These are phyloP conservation scores for Peromyscus aztecus DNA, from an alignment of 2,797 vertebrate species.

Conservation along the genomic window DNA sequence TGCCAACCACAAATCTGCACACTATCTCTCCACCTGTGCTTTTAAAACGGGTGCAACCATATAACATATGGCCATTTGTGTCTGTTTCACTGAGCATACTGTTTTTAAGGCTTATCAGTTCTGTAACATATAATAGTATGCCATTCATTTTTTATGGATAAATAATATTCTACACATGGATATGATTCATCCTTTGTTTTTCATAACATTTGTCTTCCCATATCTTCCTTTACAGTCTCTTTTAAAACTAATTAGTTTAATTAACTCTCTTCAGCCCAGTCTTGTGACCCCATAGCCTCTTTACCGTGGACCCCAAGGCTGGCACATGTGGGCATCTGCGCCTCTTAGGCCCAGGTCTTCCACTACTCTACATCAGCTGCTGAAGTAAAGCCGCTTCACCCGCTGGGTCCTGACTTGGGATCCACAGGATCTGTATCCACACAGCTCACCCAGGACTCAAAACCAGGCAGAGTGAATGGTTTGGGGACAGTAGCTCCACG, in stretches of 20 bases:
- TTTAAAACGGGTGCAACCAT: neutral
- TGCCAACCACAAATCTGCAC: neutral
- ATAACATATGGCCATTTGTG: neutral
- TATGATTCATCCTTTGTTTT: neutral
- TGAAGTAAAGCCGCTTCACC: neutral
- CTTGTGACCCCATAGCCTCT: neutral
- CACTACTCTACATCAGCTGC: neutral
- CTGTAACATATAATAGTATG: neutral
- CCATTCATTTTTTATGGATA: neutral
- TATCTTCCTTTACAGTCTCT: neutral
- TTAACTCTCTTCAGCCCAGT: neutral
- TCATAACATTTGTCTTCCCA: neutral
- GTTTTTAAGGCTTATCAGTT: neutral
- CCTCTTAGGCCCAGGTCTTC: neutral
- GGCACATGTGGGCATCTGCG: neutral
- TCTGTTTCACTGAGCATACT: neutral
- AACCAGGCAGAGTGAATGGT: neutral
- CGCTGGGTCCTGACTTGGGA: neutral
- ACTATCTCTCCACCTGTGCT: neutral
- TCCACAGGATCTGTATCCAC: neutral
- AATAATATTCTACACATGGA: neutral
- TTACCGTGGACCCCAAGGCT: neutral
- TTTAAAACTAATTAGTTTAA: neutral
- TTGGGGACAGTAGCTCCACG: no score
- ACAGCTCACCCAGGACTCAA: neutral